phyloP scores from a whole-genome alignment of 2,888 invertebrate genomes.

The Ecliptopera silaceata region DNA sequence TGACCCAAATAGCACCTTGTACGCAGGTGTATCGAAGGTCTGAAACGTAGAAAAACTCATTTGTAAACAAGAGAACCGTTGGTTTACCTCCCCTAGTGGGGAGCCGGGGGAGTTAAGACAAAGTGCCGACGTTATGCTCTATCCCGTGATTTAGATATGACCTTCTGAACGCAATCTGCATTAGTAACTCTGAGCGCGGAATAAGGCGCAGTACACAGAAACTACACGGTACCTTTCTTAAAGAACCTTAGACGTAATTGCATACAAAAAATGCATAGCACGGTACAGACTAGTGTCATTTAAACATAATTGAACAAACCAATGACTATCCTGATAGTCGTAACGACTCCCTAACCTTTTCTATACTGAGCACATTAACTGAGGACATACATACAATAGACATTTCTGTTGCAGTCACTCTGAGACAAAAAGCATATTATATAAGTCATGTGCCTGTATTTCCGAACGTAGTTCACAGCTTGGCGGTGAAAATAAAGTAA shows the following conservation, averaged over 20 bases:
- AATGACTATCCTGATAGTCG: no score
- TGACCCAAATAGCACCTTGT: constrained; percentile 42
- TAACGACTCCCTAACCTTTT: no score
- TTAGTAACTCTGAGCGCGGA: constrained; percentile 59
- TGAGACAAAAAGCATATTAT: no score
- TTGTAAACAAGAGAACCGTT: constrained; percentile 73
- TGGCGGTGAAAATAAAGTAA: no score
- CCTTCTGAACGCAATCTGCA: constrained; percentile 76
- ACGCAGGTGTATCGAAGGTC: constrained; percentile 73
- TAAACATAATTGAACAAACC: no score
- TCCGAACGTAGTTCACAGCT: no score
- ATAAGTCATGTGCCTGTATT: no score
- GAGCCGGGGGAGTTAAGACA: constrained; percentile 74
- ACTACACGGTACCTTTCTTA: not conserved
- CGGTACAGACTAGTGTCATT: no score
- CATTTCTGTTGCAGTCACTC: no score
- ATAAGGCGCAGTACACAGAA: not conserved
- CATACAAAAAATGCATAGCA: not conserved
- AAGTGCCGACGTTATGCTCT: constrained; percentile 73
- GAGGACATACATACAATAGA: no score
- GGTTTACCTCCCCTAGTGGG: constrained; percentile 45
- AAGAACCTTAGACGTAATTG: not conserved
- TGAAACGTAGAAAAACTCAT: constrained; percentile 75
- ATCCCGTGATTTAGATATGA: constrained; percentile 78
- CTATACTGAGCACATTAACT: no score